Evolutionary conservation across 2,888 invertebrate genomes (phyloP).

Genomic region (Meandrusa payeni): DNA sequence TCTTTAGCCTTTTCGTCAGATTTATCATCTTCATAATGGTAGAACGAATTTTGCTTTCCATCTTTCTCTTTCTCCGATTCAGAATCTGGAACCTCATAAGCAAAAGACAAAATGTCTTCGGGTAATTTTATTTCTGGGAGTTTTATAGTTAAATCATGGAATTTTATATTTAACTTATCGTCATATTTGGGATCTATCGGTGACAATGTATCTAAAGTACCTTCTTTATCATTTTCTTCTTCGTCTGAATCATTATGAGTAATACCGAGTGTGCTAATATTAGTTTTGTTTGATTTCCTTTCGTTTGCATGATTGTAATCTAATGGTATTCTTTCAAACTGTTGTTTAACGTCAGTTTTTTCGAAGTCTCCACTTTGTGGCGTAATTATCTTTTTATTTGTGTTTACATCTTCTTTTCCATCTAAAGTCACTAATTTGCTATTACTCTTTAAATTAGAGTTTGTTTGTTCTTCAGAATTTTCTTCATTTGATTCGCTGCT

Average conservation of each 20-base stretch:
- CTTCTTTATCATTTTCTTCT: slow-evolving; percentile 39
- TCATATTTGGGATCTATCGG: slow-evolving; percentile 51
- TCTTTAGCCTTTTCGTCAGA: slow-evolving; percentile 30
- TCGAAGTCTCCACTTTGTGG: slow-evolving; percentile 26
- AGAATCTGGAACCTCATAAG: slow-evolving; percentile 44
- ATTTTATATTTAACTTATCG: slow-evolving; percentile 63
- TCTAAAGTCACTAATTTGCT: not conserved
- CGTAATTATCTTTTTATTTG: not conserved
- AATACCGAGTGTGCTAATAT: slow-evolving; percentile 22
- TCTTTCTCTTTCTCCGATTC: slow-evolving; percentile 34
- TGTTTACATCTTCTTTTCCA: not conserved
- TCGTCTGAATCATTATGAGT: slow-evolving; percentile 31
- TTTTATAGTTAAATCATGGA: slow-evolving; percentile 62
- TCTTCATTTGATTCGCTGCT: slow-evolving; percentile 42
- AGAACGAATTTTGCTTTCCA: slow-evolving; percentile 37
- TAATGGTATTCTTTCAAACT: slow-evolving; percentile 71
- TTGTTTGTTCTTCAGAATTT: slow-evolving; percentile 15
- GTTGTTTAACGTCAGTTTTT: slow-evolving; percentile 57
- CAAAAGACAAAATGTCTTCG: slow-evolving; percentile 63
- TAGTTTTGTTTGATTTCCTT: slow-evolving; percentile 33
- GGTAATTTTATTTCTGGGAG: slow-evolving; percentile 73
- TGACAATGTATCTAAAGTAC: slow-evolving; percentile 45
- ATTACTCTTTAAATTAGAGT: slow-evolving; percentile 4
- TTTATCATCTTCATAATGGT: slow-evolving; percentile 41
- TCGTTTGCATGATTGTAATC: slow-evolving; percentile 61